Percentiles rank a stretch among this genome's conserved stretches.
These are phyloP conservation scores for Drosophila pseudotakahashii DNA, from an alignment of 2,888 invertebrate genomes.

Conservation along the genomic window DNA sequence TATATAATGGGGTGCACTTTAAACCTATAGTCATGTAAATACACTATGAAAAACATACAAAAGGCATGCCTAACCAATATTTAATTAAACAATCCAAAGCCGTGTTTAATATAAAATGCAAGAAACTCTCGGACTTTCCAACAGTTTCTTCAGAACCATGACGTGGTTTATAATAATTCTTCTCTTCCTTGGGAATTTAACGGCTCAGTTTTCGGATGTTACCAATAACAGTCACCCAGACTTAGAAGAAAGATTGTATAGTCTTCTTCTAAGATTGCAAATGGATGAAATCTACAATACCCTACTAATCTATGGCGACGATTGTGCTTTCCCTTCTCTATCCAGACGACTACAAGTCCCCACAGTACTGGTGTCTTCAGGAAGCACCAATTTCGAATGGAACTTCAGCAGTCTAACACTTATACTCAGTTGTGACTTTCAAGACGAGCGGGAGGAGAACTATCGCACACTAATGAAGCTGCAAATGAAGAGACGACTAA, in stretches of 20 bases:
- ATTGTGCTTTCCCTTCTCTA: slow-evolving; percentile 47
- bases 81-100: too few species aligned
- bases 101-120: slow-evolving; percentile 7
- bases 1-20: too few species aligned
- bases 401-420: slow-evolving; percentile 24
- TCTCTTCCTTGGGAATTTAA: not conserved
- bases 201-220: not conserved
- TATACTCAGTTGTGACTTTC: slow-evolving; percentile 19
- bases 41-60: too few species aligned
- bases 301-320: slow-evolving; percentile 45
- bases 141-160: slow-evolving; percentile 14
- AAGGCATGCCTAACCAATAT: too few species aligned
- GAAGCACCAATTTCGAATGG: slow-evolving; percentile 36
- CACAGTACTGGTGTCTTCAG: slow-evolving; percentile 11
- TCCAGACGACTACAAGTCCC: slow-evolving; percentile 20
- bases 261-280: slow-evolving; percentile 38
- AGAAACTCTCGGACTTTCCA: not conserved
- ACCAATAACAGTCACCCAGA: not conserved
- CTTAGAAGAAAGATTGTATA: slow-evolving; percentile 6
- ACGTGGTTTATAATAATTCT: slow-evolving; percentile 6
- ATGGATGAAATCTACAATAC: slow-evolving; percentile 42
- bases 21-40: too few species aligned
- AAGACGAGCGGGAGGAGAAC: slow-evolving; percentile 22
- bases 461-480: slow-evolving; percentile 21
- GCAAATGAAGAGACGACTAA: slow-evolving; percentile 36